Evolutionary conservation across 2,113 vertebrate genomes (phyloP), one percentile per base, ranked within the genome.

Genomic region (Nesogale talazaci): DNA sequence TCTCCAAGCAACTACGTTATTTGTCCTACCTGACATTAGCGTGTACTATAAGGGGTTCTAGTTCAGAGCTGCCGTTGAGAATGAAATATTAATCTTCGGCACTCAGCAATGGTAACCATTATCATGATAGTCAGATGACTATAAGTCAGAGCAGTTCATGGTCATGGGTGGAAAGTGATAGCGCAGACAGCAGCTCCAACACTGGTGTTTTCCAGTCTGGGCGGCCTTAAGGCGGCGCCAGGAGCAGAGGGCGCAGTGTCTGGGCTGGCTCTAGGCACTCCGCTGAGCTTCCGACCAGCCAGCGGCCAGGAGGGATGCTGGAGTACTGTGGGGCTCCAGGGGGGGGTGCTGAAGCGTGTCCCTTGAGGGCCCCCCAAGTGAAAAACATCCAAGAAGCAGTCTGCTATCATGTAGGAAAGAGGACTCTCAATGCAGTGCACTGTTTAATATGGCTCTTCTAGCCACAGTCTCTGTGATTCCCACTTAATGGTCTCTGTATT

Each of bases 1-100:
- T 83, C 22, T 95, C 79, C 56, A 81, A 78, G 67, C 69, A 72
- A 80, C 36, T 22, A 85, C 92, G 65, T 78, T 57, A 79, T 23
- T 90, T 82, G 78, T 61, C 3, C 29, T 74, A 67, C 29, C n/a
- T 65, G 88, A 83, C 16, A 36, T 57, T 29, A 76, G 38, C 25
- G 31, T 79, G 14, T 59, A 81, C 89, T 82, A 83, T 46, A 4
- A 52, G 16, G 16, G 56, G 38, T 69, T 12, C 36, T 81, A 63
- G 79, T 79, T 83, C 67, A 80, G 59, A 94, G 59, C 81, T 46
- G 10, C 79, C 87, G 7, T 11, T 93, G 63, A 61, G 40, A 89
- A 90, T 52, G 74, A 79, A 74, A 92, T 75, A 17, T 75, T n/a
- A 92, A 2, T 83, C 31, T 56, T 84, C 88, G 8, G 34, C 46